phyloP scores from a whole-genome alignment of 2,113 vertebrate species.

The Erythrolamprus reginae region DNA sequence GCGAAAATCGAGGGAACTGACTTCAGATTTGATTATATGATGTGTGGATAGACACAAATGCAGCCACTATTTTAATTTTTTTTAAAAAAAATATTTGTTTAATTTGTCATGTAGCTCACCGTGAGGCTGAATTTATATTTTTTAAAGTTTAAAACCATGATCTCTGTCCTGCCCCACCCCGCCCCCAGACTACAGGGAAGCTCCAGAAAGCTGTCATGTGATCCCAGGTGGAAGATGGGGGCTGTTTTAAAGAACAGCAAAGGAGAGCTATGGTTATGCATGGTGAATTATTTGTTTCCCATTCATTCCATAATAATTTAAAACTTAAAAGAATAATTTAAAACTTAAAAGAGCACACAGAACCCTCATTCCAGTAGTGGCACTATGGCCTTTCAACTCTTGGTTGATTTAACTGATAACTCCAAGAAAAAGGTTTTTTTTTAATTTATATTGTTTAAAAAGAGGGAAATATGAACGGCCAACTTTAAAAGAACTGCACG shows the following conservation, averaged over 20 bases:
- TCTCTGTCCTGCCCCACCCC: background rate
- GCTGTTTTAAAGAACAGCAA: background rate
- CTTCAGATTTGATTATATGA: background rate
- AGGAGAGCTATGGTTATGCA: background rate
- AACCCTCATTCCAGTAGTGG: background rate
- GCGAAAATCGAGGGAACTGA: no score
- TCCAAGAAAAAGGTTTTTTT: background rate
- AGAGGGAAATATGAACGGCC: background rate
- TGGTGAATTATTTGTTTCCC: background rate
- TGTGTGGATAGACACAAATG: background rate
- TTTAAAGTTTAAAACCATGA: background rate
- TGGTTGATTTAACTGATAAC: background rate
- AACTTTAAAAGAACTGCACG: background rate
- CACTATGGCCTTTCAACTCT: background rate
- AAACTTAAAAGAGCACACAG: background rate
- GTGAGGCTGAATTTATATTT: background rate
- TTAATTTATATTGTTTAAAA: background rate
- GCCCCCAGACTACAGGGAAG: accelerated
- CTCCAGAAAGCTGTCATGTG: background rate
- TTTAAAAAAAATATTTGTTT: background rate
- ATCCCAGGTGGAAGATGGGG: background rate
- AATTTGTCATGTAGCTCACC: background rate
- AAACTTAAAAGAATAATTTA: background rate
- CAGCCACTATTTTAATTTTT: background rate
- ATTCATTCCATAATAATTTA: background rate